A percentile compares a stretch with the other conserved stretches of the same genome.
Evolutionary conservation across 2,797 vertebrate species (phyloP).

Genomic region (Cygnus olor): DNA sequence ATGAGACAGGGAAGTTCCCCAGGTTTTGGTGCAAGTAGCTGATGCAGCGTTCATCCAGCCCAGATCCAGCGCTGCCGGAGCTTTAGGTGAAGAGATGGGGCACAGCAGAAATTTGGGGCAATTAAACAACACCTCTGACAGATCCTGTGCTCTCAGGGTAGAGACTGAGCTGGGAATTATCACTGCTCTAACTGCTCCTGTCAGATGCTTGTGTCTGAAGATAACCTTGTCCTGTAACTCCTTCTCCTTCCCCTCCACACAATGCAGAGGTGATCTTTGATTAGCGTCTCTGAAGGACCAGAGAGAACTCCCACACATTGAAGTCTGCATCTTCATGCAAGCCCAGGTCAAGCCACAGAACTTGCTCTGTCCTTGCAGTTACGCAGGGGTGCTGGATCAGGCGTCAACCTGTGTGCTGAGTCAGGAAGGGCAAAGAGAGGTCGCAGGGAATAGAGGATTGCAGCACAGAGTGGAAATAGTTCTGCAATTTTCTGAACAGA

Average conservation of each 20-base stretch:
- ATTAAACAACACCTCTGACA: not conserved
- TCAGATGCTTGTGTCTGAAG: not conserved
- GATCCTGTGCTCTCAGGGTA: not conserved
- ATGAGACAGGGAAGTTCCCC: not conserved
- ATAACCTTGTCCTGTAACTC: not conserved
- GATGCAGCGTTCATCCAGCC: not conserved
- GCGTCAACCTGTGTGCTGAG: too few relatives aligned
- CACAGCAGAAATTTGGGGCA: not conserved
- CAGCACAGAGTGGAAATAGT: not conserved
- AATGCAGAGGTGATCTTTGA: not conserved
- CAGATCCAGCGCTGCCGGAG: not conserved
- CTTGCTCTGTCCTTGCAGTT: not conserved
- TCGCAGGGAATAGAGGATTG: not conserved
- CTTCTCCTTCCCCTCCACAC: not conserved
- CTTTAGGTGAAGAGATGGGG: not conserved
- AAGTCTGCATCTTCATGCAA: not conserved
- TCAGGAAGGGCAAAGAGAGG: too few relatives aligned
- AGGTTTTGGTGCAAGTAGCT: too few relatives aligned
- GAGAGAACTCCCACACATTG: fast-evolving
- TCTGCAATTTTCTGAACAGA: not conserved
- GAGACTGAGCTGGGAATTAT: not conserved
- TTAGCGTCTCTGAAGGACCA: not conserved
- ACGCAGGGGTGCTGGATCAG: too few relatives aligned
- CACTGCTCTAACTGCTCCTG: not conserved
- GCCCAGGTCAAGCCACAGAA: fast-evolving